Conservation (phyloP, 37 sponge, comb jelly and placozoan genomes). For the Spongilla lacustris region DNA sequence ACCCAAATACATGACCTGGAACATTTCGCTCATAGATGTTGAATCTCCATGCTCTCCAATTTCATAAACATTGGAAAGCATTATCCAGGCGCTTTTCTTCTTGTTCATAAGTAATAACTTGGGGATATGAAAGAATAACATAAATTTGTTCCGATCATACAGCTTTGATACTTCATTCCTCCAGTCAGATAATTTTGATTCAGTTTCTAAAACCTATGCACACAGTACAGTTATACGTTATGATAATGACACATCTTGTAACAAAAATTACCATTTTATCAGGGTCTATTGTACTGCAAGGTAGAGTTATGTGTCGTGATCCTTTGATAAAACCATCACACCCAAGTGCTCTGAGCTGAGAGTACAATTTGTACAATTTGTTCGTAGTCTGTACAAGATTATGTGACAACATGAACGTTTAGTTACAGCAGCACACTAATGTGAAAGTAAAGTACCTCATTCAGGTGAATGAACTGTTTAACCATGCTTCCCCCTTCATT, state of each 20-base stretch:
- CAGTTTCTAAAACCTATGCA: slow-evolving; percentile 20
- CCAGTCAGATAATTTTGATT: slow-evolving; percentile 31
- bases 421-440: no score
- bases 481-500: neutral
- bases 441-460: no score
- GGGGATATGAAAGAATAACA: slow-evolving; percentile 43
- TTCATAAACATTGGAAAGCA: no score
- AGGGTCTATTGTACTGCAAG: no score
- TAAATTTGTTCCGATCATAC: slow-evolving; percentile 16
- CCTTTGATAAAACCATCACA: slow-evolving; percentile 35
- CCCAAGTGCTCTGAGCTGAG: slow-evolving; percentile 33
- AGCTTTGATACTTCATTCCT: neutral
- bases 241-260: no score
- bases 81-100: neutral
- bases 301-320: no score
- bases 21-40: no score
- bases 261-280: neutral
- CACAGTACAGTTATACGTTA: neutral
- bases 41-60: no score
- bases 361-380: neutral
- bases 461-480: slow-evolving; percentile 14
- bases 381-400: slow-evolving; percentile 33
- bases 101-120: slow-evolving; percentile 22
- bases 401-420: neutral
- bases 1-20: no score